Base-by-base conservation (phyloP, 2,888 invertebrate species). In the Scaptodrosophila latifasciaeformis region DNA sequence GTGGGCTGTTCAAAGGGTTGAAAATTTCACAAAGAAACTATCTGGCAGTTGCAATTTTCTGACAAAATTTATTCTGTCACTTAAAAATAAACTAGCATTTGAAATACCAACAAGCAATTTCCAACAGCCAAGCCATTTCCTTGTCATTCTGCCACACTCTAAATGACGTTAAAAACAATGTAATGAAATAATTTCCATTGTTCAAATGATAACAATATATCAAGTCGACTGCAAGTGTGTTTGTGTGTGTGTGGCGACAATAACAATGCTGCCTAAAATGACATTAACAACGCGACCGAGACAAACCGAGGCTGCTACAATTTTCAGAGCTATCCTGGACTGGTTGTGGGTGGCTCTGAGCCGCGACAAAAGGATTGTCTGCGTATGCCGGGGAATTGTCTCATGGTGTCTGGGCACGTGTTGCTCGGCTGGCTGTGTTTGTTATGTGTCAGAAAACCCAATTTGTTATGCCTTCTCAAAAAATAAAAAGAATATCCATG, bases 151-250 rank as follows among this genome's bases (percentile, higher is more conserved):
- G 61, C 6, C 13, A 17, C 18, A 27, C 44, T 13, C 24, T 5
- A 71, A 65, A 60, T 54, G 58, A 59, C 64, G 59, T 72, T 63
- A 59, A 67, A 75, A 68, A 81, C 79, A 81, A 71, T 75, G 81
- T 82, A 82, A 82, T 82, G 83, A 84, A 83, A 83, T 83, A 79
- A 83, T 82, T 82, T 82, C 59, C 67, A 76, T 79, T 71, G 76
- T 82, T 78, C 57, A 81, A 83, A 84, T 83, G 79, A 83, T 82
- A 82, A 84, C 78, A 81, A 84, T 83, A 83, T 83, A 84, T 83
- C 82, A 84, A 79, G 68, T 58, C 78, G 83, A 76, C 74, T 70
- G 75, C 67, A n/a, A n/a, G n/a, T n/a, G n/a, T n/a, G n/a, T n/a
- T n/a, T 44, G 21, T 34, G 12, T 35, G 35, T 34, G 24, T 24